phyloP scores from a whole-genome alignment of 1,140 invertebrate species.

The Condylostylus longicornis region DNA sequence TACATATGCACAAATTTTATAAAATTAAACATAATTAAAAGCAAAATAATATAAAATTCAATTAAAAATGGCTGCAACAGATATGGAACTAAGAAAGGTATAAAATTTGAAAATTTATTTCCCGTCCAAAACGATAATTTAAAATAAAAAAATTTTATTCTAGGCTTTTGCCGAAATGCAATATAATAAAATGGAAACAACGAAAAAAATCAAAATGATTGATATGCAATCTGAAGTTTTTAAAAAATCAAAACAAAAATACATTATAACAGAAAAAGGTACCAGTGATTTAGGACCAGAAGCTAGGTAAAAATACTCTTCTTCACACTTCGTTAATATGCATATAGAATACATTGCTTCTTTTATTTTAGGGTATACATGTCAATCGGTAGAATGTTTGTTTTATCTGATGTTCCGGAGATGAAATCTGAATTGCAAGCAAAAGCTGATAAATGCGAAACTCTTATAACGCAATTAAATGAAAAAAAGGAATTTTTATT shows the following conservation, averaged over 20 bases:
- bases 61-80: slow-evolving; percentile 27
- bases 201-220: slow-evolving; percentile 30
- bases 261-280: slow-evolving; percentile 25
- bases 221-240: slow-evolving; percentile 30
- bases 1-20: no score
- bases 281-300: slow-evolving; percentile 21
- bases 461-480: slow-evolving; percentile 21
- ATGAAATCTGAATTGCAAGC: slow-evolving; percentile 23
- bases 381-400: slow-evolving; percentile 30
- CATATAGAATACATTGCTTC: background rate
- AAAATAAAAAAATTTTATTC: background rate
- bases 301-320: slow-evolving; percentile 13
- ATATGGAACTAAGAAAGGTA: slow-evolving; percentile 30
- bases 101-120: background rate
- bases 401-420: slow-evolving; percentile 24
- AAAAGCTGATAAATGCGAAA: slow-evolving; percentile 29
- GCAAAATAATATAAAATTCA: no score
- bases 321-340: background rate
- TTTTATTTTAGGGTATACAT: slow-evolving; percentile 21
- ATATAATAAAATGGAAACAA: slow-evolving; percentile 28
- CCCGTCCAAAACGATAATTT: background rate
- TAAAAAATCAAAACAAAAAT: slow-evolving; percentile 29
- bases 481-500: slow-evolving; percentile 28
- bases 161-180: slow-evolving; percentile 32
- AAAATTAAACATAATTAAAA: no score